Conservation (phyloP, 1,140 invertebrate genomes). For the Panonychus citri region DNA sequence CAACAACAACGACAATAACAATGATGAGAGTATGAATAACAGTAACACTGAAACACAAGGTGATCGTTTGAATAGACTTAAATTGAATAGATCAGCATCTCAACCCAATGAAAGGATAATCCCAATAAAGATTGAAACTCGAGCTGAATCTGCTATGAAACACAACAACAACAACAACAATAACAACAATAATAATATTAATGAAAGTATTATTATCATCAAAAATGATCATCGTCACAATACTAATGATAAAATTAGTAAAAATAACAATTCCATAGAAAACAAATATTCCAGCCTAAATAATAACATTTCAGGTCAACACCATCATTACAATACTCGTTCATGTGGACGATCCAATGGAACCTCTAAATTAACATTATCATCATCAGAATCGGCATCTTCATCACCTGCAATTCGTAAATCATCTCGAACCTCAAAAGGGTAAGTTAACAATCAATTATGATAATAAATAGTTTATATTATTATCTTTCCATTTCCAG, state of each 20-base stretch:
- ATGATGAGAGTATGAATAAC: too few species aligned
- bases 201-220: not conserved
- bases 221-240: not conserved
- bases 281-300: too few species aligned
- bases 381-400: too few species aligned
- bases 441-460: not conserved
- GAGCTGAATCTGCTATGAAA: not conserved
- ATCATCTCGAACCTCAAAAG: not conserved
- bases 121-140: not conserved
- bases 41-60: not conserved
- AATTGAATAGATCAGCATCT: not conserved
- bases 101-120: not conserved
- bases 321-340: not conserved
- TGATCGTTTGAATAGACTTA: not conserved
- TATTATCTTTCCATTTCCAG: not conserved
- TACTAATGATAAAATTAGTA: not conserved
- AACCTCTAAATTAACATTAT: not conserved
- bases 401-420: not conserved
- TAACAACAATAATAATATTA: too few species aligned
- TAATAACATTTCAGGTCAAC: not conserved
- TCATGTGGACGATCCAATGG: not conserved
- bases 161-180: too few species aligned
- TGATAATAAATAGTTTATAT: too few species aligned
- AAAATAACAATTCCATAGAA: too few species aligned
- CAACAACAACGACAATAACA: too few species aligned